These are phyloP conservation scores for Ceratina australensis DNA, from an alignment of 1,140 invertebrate species.

Conservation along the genomic window DNA sequence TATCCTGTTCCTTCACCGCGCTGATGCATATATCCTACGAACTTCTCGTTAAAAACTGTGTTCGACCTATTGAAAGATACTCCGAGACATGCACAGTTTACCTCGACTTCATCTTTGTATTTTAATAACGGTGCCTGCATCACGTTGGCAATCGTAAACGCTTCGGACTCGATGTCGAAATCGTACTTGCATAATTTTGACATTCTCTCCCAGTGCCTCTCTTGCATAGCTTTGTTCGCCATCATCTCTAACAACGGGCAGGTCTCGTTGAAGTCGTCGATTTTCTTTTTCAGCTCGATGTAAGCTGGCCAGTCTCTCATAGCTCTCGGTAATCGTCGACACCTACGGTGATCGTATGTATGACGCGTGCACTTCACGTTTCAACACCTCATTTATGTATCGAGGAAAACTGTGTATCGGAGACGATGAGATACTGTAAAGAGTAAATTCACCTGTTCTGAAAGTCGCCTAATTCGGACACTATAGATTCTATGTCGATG, in stretches of 20 bases:
- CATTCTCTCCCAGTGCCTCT: constrained; percentile 91
- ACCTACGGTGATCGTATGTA: constrained; percentile 80
- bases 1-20: constrained; percentile 94
- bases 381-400: too few species aligned
- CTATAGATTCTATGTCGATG: constrained; percentile 91
- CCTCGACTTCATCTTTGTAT: constrained; percentile 93
- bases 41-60: background rate
- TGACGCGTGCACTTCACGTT: too few species aligned
- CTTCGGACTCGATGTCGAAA: constrained; percentile 89
- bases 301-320: constrained; percentile 95
- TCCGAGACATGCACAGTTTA: constrained; percentile 62
- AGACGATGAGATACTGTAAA: too few species aligned
- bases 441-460: constrained; percentile 85
- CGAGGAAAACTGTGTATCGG: too few species aligned
- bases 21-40: constrained; percentile 92
- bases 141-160: constrained; percentile 89
- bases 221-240: constrained; percentile 94
- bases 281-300: constrained; percentile 91
- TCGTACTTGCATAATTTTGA: constrained; percentile 85
- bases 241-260: constrained; percentile 93
- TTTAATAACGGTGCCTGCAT: constrained; percentile 91
- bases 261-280: constrained; percentile 94
- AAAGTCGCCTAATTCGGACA: constrained; percentile 88
- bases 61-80: background rate
- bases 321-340: constrained; percentile 88